Evolutionary conservation across 2,797 vertebrate species (phyloP), one percentile per base, ranked within the genome.

Genomic region (Muraenolepis orangiensis): DNA sequence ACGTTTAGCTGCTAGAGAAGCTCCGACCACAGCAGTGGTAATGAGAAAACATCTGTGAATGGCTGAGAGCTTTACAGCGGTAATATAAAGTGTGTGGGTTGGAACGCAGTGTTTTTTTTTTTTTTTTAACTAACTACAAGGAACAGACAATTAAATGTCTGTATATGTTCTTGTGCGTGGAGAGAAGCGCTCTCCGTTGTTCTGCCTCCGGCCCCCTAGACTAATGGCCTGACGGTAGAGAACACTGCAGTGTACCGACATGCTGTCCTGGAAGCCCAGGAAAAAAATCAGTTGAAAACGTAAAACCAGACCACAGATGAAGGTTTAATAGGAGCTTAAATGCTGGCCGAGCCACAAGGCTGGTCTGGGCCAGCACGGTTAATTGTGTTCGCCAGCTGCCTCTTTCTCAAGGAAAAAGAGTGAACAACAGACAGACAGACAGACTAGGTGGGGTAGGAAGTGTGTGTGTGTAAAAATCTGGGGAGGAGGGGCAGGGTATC

Each of bases 311-410:
- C 77, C 76, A 79, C 82, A 87, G 88, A 89, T 87, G 83, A 89
- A 83, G 76, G 81, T 89, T 92, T 91, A 92, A 90, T 91, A 80
- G 84, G 81, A 80, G 80, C 81, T 80, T 86, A 91, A 93, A 91
- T 76, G 84, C 82, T 86, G 81, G 74, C 79, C 23, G 64, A 88
- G 84, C 81, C 81, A 86, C 85, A 82, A 80, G 88, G 82, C 83
- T 85, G 75, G 84, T 89, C 73, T 29, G 78, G 86, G 86, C 85
- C 83, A n/a, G n/a, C n/a, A 81, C 73, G 80, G 82, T 85, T 93
- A 89, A 93, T 93, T 93, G 81, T 86, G 84, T 83, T 85, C 83
- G 87, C 78, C 87, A 91, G 88, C 89, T 90, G 89, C 81, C 80
- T 87, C 76, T 36, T 73, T 80, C 74, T 88, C 76, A 87, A 51